Conservation (phyloP, 2,797 vertebrate genomes). For the Fundulus diaphanus region DNA sequence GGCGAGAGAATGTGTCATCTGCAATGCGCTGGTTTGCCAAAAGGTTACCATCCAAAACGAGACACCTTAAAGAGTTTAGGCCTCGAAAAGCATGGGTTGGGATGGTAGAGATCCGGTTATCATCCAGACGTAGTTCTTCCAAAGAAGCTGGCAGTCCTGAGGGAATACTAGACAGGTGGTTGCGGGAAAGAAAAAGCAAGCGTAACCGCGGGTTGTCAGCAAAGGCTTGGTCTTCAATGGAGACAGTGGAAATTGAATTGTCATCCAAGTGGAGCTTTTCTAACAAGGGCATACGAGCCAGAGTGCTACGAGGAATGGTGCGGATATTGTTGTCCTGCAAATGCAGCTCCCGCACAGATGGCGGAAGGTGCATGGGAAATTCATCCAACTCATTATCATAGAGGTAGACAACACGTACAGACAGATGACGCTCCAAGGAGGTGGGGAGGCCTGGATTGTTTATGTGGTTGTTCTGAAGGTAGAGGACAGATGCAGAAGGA, state of each 20-base stretch:
- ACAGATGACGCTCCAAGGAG: conserved; percentile 83
- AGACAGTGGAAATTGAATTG: conserved; percentile 95
- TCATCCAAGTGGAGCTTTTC: conserved; percentile 95
- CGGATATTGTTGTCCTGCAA: conserved; percentile 97
- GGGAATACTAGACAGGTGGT: conserved; percentile 95
- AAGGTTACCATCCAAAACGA: conserved; percentile 95
- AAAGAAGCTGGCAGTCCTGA: conserved; percentile 91
- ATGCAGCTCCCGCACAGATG: conserved; percentile 91
- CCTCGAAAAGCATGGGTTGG: conserved; percentile 92
- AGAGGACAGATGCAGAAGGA: conserved; percentile 89
- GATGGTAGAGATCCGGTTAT: conserved; percentile 96
- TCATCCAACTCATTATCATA: conserved; percentile 94
- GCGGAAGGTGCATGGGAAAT: conserved; percentile 89
- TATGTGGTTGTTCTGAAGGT: conserved; percentile 97
- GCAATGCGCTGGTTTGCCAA: conserved; percentile 95
- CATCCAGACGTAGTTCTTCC: conserved; percentile 93
- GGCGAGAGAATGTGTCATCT: conserved; percentile 90
- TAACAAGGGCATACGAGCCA: conserved; percentile 89
- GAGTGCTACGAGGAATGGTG: conserved; percentile 84
- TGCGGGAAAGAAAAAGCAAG: conserved; percentile 92
- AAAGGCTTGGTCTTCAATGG: conserved; percentile 95
- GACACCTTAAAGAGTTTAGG: conserved; percentile 86
- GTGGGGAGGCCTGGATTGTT: conserved; percentile 90
- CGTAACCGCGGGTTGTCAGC: conserved; percentile 87
- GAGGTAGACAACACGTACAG: conserved; percentile 91